Conservation (phyloP, 2,888 invertebrate species). For the Sabellastarte sp. region DNA sequence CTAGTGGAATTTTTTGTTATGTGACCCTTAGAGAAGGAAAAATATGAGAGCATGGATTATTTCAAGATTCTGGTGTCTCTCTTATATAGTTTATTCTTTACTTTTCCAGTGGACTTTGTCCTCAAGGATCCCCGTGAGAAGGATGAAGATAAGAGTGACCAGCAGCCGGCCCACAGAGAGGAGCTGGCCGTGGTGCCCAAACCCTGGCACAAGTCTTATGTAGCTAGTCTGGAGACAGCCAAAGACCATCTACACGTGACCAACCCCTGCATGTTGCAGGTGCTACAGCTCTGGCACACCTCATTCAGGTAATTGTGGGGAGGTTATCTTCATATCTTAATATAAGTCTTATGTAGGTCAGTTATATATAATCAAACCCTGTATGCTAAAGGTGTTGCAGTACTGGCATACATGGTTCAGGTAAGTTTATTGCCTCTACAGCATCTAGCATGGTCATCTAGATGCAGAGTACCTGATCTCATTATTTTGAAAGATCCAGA, state of each 20-base stretch:
- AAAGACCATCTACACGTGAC: constrained; percentile 71
- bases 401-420: too few relatives aligned
- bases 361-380: too few relatives aligned
- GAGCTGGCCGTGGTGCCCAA: constrained; percentile 68
- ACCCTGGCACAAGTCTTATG: constrained; percentile 68
- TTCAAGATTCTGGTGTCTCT: too few relatives aligned
- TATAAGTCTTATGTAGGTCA: too few relatives aligned
- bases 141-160: constrained; percentile 47
- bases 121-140: constrained; percentile 72
- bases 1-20: too few relatives aligned
- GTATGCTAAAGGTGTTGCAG: too few relatives aligned
- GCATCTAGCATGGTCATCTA: too few relatives aligned
- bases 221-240: constrained; percentile 63
- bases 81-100: not conserved
- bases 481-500: too few relatives aligned
- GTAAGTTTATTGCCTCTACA: too few relatives aligned
- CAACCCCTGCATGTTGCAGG: constrained; percentile 78
- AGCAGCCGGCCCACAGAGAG: constrained; percentile 59
- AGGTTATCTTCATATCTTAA: not conserved
- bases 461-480: too few relatives aligned
- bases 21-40: too few relatives aligned
- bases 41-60: too few relatives aligned
- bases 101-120: constrained; percentile 78
- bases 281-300: constrained; percentile 76
- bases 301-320: constrained; percentile 71